Conservation (phyloP, 2,797 vertebrate species). For the Alcedo atthis region DNA sequence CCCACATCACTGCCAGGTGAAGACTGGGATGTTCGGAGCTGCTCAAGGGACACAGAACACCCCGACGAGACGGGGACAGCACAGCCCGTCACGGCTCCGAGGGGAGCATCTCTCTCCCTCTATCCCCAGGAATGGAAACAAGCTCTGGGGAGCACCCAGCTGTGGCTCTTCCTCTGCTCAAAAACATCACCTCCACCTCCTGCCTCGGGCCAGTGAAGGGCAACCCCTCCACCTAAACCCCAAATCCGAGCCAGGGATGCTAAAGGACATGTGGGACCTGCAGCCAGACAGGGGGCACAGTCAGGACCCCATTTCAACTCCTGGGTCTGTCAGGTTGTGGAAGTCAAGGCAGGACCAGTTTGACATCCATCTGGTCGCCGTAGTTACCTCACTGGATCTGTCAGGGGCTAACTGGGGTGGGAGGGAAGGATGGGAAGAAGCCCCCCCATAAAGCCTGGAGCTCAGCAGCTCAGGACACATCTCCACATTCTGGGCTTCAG, state of each 20-base stretch:
- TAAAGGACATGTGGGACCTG: accelerated
- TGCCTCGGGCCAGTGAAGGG: accelerated
- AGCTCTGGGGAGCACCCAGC: background rate
- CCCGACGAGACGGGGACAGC: accelerated
- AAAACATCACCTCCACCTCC: background rate
- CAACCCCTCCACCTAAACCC: accelerated
- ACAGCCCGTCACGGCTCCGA: accelerated
- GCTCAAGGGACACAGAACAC: background rate
- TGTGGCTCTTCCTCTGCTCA: background rate
- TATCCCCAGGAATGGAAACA: background rate
- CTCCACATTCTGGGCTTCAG: background rate
- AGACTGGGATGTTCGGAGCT: background rate
- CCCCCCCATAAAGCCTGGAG: background rate
- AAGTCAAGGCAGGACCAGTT: background rate
- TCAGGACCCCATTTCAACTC: background rate
- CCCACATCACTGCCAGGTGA: background rate
- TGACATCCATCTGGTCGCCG: background rate
- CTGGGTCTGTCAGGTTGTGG: background rate
- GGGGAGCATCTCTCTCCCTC: background rate
- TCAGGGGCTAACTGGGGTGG: background rate
- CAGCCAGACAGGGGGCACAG: background rate
- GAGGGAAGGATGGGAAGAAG: background rate
- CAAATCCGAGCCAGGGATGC: background rate
- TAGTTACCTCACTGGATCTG: accelerated
- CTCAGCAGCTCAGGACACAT: background rate